A percentile compares a stretch with the other conserved stretches of the same genome.
phyloP scores from a whole-genome alignment of 2,113 vertebrate genomes.

The Oncorhynchus gorbuscha region DNA sequence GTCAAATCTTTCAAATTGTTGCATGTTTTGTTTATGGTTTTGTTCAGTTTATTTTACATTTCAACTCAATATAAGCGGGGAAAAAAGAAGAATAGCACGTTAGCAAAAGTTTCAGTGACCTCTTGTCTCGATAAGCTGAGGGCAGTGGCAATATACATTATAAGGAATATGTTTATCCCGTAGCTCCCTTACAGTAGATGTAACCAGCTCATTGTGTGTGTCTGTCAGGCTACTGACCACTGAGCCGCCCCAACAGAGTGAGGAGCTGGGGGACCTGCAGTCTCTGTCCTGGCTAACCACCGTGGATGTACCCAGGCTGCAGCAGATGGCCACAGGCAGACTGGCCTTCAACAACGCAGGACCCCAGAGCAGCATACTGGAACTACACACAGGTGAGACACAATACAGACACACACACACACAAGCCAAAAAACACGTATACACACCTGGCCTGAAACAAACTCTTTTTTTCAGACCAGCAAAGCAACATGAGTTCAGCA shows the following conservation, averaged over 20 bases:
- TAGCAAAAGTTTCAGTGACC: no score
- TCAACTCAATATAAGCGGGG: no score
- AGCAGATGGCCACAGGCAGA: constrained; percentile 75
- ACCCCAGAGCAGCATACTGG: neutral
- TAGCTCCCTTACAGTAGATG: constrained; percentile 21
- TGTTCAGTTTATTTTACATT: no score
- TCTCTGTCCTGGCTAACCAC: constrained; percentile 83
- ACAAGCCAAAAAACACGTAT: neutral
- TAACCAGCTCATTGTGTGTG: constrained; percentile 14
- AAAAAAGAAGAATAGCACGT: no score
- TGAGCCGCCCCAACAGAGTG: constrained; percentile 50
- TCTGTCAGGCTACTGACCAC: constrained; percentile 68
- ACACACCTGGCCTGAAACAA: neutral
- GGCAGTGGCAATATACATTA: no score
- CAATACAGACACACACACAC: neutral
- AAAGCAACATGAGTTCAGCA: constrained; percentile 44
- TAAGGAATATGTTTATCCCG: no score
- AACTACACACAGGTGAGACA: constrained; percentile 68
- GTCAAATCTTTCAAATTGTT: no score
- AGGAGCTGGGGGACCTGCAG: constrained; percentile 78
- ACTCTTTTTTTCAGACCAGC: neutral
- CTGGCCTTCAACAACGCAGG: constrained; percentile 36
- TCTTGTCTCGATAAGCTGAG: no score
- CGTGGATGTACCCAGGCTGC: constrained; percentile 79
- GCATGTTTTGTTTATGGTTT: no score